A percentile compares a stretch with the other conserved stretches of the same genome.
phyloP scores from a whole-genome alignment of 37 sponge, comb jelly and placozoan species.

The Chondrilla cf. caribensis region DNA sequence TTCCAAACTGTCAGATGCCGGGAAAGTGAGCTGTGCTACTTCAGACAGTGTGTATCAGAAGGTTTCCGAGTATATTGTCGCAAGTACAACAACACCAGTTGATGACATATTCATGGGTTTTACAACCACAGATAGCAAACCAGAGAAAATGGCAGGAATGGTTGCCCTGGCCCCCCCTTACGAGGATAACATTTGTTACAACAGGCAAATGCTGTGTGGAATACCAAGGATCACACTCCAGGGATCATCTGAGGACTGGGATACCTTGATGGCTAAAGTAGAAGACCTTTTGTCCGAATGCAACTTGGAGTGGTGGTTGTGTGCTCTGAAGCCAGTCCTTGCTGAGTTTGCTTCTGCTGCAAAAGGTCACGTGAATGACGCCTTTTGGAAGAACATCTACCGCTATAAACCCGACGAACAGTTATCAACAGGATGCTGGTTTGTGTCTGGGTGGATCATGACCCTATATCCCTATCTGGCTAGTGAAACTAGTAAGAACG shows the following conservation, averaged over 20 bases:
- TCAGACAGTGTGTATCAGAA: not conserved
- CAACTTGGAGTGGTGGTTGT: slow-evolving; percentile 9
- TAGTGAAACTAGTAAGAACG: not conserved
- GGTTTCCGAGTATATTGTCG: not conserved
- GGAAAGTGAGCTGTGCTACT: not conserved
- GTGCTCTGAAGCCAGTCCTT: slow-evolving; percentile 13
- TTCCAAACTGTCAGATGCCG: not conserved
- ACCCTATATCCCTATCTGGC: not conserved
- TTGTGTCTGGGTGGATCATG: slow-evolving; percentile 12
- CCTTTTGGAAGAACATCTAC: slow-evolving; percentile 24
- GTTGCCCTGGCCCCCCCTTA: not conserved
- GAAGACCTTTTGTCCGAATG: not conserved
- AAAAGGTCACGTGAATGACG: not conserved
- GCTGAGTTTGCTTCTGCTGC: not conserved
- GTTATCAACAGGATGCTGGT: not conserved
- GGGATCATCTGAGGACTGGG: slow-evolving; percentile 2
- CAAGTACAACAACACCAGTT: not conserved
- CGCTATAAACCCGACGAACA: not conserved
- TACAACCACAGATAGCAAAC: not conserved
- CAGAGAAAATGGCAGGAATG: slow-evolving; percentile 14
- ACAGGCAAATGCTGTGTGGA: not conserved
- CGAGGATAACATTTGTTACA: not conserved
- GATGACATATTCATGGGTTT: not conserved
- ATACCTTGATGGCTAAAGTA: not conserved
- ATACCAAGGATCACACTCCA: not conserved